Evolutionary conservation across 2,113 vertebrate genomes (phyloP).

Genomic region (Xiphias gladius): DNA sequence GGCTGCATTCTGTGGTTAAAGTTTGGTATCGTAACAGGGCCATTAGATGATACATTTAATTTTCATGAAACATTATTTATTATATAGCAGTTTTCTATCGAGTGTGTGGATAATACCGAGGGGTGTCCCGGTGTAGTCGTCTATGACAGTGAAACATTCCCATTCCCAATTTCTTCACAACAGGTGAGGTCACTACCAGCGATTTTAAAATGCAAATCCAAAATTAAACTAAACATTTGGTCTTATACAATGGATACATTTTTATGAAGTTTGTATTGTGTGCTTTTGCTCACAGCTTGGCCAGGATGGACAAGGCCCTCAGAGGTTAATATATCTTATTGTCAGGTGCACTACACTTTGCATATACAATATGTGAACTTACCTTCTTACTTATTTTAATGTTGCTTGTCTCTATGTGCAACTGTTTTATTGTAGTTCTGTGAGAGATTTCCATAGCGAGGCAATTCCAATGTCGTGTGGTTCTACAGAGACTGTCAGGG

Average conservation of each 20-base stretch:
- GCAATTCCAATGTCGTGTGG: accelerated
- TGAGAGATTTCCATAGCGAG: not conserved
- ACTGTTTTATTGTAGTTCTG: slow-evolving; percentile 13
- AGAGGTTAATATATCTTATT: not conserved
- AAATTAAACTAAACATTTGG: not conserved
- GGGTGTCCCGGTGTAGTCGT: not conserved
- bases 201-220: not conserved
- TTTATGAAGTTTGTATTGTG: not conserved
- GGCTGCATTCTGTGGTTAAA: too few species aligned
- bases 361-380: not conserved
- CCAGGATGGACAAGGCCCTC: not conserved
- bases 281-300: not conserved
- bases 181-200: not conserved
- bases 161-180: not conserved
- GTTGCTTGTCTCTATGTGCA: not conserved
- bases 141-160: not conserved
- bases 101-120: slow-evolving; percentile 7
- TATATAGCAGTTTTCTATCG: not conserved
- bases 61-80: not conserved
- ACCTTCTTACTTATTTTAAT: not conserved
- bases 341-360: not conserved
- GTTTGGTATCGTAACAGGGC: not conserved
- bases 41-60: not conserved
- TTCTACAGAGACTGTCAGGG: not conserved
- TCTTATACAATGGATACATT: not conserved